Evolutionary conservation across 2,113 vertebrate species (phyloP), one percentile per base, ranked within the genome.

Genomic region (Eulemur rufifrons): DNA sequence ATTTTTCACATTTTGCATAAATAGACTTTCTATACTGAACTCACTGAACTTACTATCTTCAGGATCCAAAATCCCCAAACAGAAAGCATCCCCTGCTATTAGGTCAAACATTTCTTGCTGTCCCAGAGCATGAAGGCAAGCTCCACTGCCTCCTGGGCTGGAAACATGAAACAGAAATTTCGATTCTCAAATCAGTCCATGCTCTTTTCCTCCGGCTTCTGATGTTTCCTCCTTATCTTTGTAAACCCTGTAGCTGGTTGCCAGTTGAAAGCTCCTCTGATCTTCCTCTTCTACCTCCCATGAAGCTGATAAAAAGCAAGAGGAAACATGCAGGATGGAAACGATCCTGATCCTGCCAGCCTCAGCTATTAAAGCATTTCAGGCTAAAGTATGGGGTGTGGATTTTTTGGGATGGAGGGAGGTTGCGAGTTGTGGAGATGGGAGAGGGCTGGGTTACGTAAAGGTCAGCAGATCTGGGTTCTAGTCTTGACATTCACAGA

Each of bases 1-100:
- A 12, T 96, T n/a, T 54, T 93, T 91, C 66, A 87, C 45, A 17
- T 74, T 68, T 94, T 76, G 73, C 17, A 54, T 77, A 88, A 71
- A 15, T 66, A 42, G 34, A 14, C 2, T 77, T 81, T 92, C 32
- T 77, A 6, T 59, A 34, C n/a, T 54, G 61, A 81, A 15, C 20
- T 77, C 88, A 50, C 6, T 12, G 52, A 71, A 52, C 6, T 1
- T 39, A 42, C 27, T 74, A 0, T 81, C 59, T 94, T 66, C 27
- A 83, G 64, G 23, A 85, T 56, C n/a, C n/a, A n/a, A 25, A 81
- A 25, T 21, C 54, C 21, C 71, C 23, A n/a, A 69, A 71, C 3
- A 83, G 85, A 66, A 63, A 78, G 6, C 37, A 42, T 11, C 12
- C 37, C n/a, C 23, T 29, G 37, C n/a, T 34, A 9, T 77, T 45